These are phyloP conservation scores for Folsomia manolachei DNA, from an alignment of 2,888 invertebrate genomes.

Conservation along the genomic window DNA sequence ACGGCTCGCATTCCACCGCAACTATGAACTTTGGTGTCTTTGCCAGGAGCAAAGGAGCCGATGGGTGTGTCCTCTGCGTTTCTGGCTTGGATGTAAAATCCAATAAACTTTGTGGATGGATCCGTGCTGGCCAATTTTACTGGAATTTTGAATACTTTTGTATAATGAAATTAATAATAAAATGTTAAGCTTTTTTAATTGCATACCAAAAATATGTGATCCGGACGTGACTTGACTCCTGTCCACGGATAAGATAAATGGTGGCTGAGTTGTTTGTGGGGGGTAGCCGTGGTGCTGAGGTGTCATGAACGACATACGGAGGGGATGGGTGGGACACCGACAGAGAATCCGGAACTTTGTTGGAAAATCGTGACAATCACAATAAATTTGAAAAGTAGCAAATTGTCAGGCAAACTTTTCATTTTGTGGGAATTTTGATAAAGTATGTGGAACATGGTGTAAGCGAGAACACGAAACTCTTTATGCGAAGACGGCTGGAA, in stretches of 20 bases:
- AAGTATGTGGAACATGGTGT: too few relatives aligned
- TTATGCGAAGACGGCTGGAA: too few relatives aligned
- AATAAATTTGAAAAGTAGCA: too few relatives aligned
- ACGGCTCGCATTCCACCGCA: slow-evolving; percentile 21
- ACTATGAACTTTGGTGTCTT: slow-evolving; percentile 23
- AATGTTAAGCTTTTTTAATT: too few relatives aligned
- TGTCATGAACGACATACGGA: slow-evolving; percentile 19
- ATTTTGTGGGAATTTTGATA: too few relatives aligned
- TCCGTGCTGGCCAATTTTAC: slow-evolving; percentile 6
- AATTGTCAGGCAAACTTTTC: too few relatives aligned
- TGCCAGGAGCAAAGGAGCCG: slow-evolving; percentile 15
- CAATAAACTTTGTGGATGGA: slow-evolving; percentile 13
- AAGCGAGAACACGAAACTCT: too few relatives aligned
- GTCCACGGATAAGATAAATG: slow-evolving; percentile 2
- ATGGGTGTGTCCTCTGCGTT: slow-evolving; percentile 7
- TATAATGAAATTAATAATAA: too few relatives aligned
- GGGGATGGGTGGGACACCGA: slow-evolving; percentile 20
- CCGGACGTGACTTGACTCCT: slow-evolving; percentile 9
- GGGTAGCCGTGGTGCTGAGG: slow-evolving; percentile 21
- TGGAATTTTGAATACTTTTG: neutral
- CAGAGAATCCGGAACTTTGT: slow-evolving; percentile 18
- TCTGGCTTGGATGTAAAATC: slow-evolving; percentile 27
- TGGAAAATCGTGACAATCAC: too few relatives aligned
- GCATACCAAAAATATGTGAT: neutral
- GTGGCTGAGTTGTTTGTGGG: slow-evolving; percentile 12